These are phyloP conservation scores for Scaeva pyrastri DNA, from an alignment of 2,888 invertebrate genomes.

Conservation along the genomic window DNA sequence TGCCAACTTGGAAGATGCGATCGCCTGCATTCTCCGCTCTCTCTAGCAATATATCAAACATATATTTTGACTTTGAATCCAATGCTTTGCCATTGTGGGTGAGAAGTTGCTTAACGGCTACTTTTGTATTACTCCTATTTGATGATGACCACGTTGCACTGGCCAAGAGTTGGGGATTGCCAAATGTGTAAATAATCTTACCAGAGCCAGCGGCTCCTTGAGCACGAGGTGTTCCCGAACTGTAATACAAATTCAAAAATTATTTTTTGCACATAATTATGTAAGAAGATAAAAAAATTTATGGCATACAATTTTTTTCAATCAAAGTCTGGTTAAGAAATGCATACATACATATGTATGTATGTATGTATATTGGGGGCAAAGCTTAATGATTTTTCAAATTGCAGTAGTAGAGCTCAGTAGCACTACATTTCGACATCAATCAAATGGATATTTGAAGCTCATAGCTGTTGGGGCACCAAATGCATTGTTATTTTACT, in stretches of 20 bases:
- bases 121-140: conserved; percentile 76
- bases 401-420: conserved; percentile 34
- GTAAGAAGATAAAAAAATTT: background rate
- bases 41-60: conserved; percentile 82
- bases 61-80: conserved; percentile 83
- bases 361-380: conserved; percentile 27
- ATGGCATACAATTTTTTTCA: conserved; percentile 33
- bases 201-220: conserved; percentile 84
- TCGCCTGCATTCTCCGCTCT: conserved; percentile 81
- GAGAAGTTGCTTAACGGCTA: conserved; percentile 84
- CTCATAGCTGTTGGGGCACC: conserved; percentile 18
- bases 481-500: conserved; percentile 52
- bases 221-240: conserved; percentile 78
- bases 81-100: conserved; percentile 85
- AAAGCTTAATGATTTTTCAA: conserved; percentile 62
- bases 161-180: conserved; percentile 85
- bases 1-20: conserved; percentile 81
- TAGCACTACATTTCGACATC: conserved; percentile 38
- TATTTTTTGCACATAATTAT: background rate
- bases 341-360: no score
- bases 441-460: conserved; percentile 32
- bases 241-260: conserved; percentile 57
- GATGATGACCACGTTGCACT: conserved; percentile 80
- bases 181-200: conserved; percentile 86
- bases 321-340: conserved; percentile 60